Evolutionary conservation across 2,113 vertebrate genomes (phyloP), one percentile per base, ranked within the genome.

Genomic region (Neodon shergylaensis): DNA sequence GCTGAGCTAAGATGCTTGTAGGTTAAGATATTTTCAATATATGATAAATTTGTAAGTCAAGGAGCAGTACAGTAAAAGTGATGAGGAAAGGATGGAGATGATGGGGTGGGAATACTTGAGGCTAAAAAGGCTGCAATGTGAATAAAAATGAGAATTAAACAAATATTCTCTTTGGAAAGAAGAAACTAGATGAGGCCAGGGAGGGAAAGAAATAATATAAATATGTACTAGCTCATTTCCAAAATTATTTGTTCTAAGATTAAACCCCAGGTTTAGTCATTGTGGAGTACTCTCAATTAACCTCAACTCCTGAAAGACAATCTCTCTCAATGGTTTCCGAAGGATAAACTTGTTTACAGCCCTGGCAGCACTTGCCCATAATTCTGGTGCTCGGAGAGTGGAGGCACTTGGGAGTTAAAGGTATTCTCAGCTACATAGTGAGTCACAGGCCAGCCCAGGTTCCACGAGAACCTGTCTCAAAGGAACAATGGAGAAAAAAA

Each of bases 191-290:
- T n/a, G 39, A 92, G 22, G 13, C 65, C 72, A 85, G 13, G 79
- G 7, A 88, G 26, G 33, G 85, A 83, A n/a, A 21, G 82, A 95
- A 91, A 42, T 91, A 42, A 39, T 90, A 33, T 79, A 91, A 89
- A 82, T 93, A 58, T 88, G 79, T 76, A 85, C 54, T 33, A 88
- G n/a, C 87, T 74, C 21, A 66, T 76, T 81, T 81, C 24, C 10
- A 33, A 94, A 95, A 81, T 84, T 84, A 74, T 42, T 93, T 17
- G 74, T 79, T 92, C 84, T 76, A 52, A 92, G 94, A 95, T 54
- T 31, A 78, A 78, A 81, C 47, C 74, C 58, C 66, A 36, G 33
- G 83, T 54, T 92, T 86, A 91, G 44, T 17, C 49, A 82, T 54
- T 68, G 5, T 36, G 19, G 92, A 76, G 21, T 39, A 44, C 31